Evolutionary conservation across 2,888 invertebrate species (phyloP), one percentile per base, ranked within the genome.

Genomic region (Lymantria monacha): DNA sequence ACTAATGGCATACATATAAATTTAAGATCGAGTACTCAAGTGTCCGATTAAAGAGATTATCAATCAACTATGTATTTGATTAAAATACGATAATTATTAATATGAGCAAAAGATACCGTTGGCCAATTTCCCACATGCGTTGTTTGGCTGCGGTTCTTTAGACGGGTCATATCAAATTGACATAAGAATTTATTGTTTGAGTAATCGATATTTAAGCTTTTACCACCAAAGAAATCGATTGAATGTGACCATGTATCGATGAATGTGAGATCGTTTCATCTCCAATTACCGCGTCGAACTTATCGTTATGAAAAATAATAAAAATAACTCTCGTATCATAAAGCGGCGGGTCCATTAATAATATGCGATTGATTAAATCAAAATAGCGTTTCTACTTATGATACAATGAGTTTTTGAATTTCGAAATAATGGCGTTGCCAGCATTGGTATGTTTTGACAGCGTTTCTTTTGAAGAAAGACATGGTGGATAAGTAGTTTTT

Each of bases 341-440:
- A 57, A 61, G 52, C 59, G 51, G 57, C 54, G 44, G 54, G 67
- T 69, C 74, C 73, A 82, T 82, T 79, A 81, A 82, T 81, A 81
- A 81, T 72, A 70, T 57, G 66, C 77, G 72, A 75, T 76, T 79
- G 81, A 80, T 81, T 79, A 75, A 77, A 79, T 78, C 75, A 70
- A 72, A 76, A 81, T 72, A 72, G 70, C 71, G 60, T 60, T 68
- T 66, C 53, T 59, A 66, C 69, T 74, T 74, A 62, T 60, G 63
- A 72, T 69, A 80, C 72, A 79, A 75, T 71, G 69, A 67, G 60
- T 61, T 71, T 79, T 61, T 59, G 70, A 72, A 76, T 81, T 80
- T 77, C 57, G 71, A 75, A 75, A 73, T 68, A 74, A 74, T 76
- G 66, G 70, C 52, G 60, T 53, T 51, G 53, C 53, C 53, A 47